These are phyloP conservation scores for Gobio gobio DNA, from an alignment of 2,113 vertebrate genomes.

Conservation along the genomic window DNA sequence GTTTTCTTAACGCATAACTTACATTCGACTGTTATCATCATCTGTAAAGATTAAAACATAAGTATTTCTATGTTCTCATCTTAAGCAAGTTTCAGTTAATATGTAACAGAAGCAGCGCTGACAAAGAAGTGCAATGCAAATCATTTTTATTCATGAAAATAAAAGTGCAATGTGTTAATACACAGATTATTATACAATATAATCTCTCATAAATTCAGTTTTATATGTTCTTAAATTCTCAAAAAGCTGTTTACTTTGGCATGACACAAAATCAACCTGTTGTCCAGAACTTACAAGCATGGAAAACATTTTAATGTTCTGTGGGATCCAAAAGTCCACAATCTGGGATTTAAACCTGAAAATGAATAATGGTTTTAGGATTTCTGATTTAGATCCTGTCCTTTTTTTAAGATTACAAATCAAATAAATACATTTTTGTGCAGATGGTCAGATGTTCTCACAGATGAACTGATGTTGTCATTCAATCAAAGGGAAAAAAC, in stretches of 20 bases:
- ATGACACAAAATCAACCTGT: not conserved
- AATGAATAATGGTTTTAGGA: not conserved
- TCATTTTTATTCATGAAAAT: constrained; percentile 23
- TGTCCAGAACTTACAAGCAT: not conserved
- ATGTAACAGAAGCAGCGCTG: not conserved
- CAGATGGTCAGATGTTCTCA: not conserved
- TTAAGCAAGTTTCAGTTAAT: too few relatives aligned
- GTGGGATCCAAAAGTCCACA: not conserved
- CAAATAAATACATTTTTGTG: not conserved
- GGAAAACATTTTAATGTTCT: not conserved
- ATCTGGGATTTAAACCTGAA: not conserved
- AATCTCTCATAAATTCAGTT: not conserved
- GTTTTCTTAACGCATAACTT: too few relatives aligned
- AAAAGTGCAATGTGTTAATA: constrained; percentile 9
- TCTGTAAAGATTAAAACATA: too few relatives aligned
- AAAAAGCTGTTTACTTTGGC: not conserved
- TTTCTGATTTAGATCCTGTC: not conserved
- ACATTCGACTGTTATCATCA: too few relatives aligned
- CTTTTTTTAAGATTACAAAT: not conserved
- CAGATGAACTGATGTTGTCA: not conserved
- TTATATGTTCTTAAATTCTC: not conserved
- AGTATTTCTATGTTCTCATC: too few relatives aligned
- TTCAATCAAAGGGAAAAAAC: not conserved
- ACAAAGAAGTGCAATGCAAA: constrained; percentile 13
- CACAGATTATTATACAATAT: not conserved